Evolutionary conservation across 2,797 vertebrate genomes (phyloP).

Genomic region (Microchirus variegatus): DNA sequence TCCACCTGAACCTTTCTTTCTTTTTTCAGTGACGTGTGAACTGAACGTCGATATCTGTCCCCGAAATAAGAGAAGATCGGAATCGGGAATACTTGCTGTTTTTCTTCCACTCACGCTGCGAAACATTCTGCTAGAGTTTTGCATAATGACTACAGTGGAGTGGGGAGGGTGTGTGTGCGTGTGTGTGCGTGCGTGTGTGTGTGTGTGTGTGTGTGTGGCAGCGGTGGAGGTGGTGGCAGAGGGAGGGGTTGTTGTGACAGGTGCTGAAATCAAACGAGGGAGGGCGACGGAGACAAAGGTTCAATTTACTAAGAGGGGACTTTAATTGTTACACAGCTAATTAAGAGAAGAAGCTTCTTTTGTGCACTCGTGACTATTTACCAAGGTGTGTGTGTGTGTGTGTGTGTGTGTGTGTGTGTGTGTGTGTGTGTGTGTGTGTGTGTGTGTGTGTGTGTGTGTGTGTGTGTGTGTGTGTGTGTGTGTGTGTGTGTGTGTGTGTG

Average conservation of each 20-base stretch:
- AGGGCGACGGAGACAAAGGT: constrained; percentile 94
- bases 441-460: constrained; percentile 89
- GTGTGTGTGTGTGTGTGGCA: constrained; percentile 53
- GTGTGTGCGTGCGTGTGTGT: constrained; percentile 64
- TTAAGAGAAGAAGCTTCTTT: constrained; percentile 92
- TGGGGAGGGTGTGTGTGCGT: constrained; percentile 41
- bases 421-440: constrained; percentile 3
- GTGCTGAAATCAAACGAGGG: constrained; percentile 98
- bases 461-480: constrained; percentile 91
- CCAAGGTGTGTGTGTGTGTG: constrained; percentile 90
- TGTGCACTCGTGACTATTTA: constrained; percentile 94
- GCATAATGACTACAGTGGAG: constrained; percentile 94
- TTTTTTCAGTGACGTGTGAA: constrained; percentile 56
- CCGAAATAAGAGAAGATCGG: constrained; percentile 92
- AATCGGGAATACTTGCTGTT: constrained; percentile 99
- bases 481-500: constrained; percentile 92
- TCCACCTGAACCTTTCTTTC: too few species aligned
- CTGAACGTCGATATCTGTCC: constrained; percentile 93
- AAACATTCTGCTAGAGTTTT: constrained; percentile 95
- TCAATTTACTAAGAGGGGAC: constrained; percentile 99
- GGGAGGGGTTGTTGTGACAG: constrained; percentile 95
- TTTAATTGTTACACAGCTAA: constrained; percentile 99
- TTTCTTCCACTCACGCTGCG: constrained; percentile 92
- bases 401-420: constrained; percentile 89
- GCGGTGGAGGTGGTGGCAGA: constrained; percentile 59